A percentile compares a stretch with the other conserved stretches of the same genome.
Conservation (phyloP, 2,797 vertebrate genomes). For the Cryptoblepharus egeriae region DNA sequence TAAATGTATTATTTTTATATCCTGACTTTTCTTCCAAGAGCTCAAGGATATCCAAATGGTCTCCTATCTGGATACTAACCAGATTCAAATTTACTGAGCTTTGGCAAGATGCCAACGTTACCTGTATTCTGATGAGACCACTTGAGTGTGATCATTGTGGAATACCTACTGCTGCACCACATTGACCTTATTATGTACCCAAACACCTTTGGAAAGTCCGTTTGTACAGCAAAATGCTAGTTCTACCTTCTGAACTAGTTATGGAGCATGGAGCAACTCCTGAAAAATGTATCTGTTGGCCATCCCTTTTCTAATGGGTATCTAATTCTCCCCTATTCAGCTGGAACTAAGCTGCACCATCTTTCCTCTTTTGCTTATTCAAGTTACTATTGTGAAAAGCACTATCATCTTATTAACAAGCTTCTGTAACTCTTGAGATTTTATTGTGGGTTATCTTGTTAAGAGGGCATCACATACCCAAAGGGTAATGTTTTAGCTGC, state of each 20-base stretch:
- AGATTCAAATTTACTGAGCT: not conserved
- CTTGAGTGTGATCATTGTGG: not conserved
- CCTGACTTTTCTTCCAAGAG: not conserved
- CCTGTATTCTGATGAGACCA: not conserved
- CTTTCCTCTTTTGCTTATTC: conserved; percentile 3
- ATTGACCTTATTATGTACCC: not conserved
- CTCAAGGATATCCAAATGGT: not conserved
- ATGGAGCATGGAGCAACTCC: not conserved
- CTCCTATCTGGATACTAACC: not conserved
- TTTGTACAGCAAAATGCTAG: not conserved
- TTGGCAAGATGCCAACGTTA: not conserved
- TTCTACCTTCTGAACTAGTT: not conserved
- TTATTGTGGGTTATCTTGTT: conserved; percentile 4
- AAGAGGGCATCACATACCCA: conserved; percentile 23
- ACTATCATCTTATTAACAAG: not conserved
- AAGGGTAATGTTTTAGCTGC: conserved; percentile 29
- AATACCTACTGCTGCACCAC: not conserved
- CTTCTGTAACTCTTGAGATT: conserved; percentile 5
- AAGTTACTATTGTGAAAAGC: not conserved
- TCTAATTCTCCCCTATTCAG: conserved; percentile 29
- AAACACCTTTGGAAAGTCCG: not conserved
- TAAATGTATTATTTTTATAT: not conserved
- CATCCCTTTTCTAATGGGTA: not conserved
- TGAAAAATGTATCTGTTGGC: not conserved
- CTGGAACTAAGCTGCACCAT: conserved; percentile 13